Conservation (phyloP, 53 echinoderm and acorn worm species). For the Echinarachnius parma region DNA sequence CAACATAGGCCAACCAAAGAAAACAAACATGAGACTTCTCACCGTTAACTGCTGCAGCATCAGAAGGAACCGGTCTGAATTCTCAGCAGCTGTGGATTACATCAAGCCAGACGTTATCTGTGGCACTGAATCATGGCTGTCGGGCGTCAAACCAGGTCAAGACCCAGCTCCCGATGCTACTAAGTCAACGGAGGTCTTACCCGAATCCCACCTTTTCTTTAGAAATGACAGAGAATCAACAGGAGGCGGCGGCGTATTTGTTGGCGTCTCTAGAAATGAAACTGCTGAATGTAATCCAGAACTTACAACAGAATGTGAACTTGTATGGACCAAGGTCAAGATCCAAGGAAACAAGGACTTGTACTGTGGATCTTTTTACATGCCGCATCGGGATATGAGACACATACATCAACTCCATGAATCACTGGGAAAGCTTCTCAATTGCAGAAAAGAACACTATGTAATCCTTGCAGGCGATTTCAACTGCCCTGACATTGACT, state of each 20-base stretch:
- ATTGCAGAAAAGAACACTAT: conserved; percentile 3
- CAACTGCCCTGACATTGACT: conserved; percentile 35
- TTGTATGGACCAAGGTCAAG: conserved; percentile 17
- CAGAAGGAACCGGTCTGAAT: conserved; percentile 16
- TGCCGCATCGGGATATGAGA: conserved; percentile 30
- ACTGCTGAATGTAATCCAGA: conserved; percentile 10
- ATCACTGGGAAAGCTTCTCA: not conserved
- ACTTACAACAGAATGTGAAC: conserved; percentile 18
- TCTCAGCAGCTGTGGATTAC: conserved; percentile 15
- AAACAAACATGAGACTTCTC: conserved; percentile 24
- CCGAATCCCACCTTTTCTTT: conserved; percentile 6
- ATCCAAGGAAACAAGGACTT: conserved; percentile 18
- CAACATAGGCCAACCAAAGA: no score
- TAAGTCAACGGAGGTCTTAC: conserved; percentile 27
- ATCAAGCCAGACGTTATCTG: conserved; percentile 31
- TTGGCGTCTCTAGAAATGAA: not conserved
- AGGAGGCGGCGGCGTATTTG: conserved; percentile 23
- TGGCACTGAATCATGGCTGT: conserved; percentile 38
- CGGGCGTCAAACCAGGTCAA: not conserved
- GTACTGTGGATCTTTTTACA: conserved; percentile 21
- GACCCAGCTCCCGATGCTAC: conserved; percentile 10
- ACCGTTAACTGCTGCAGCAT: conserved; percentile 40
- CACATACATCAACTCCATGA: not conserved
- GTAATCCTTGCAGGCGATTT: conserved; percentile 32
- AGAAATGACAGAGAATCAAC: conserved; percentile 27